A percentile compares a stretch with the other conserved stretches of the same genome.
phyloP scores from a whole-genome alignment of 2,888 invertebrate species.

The Tetrapedia diversipes region DNA sequence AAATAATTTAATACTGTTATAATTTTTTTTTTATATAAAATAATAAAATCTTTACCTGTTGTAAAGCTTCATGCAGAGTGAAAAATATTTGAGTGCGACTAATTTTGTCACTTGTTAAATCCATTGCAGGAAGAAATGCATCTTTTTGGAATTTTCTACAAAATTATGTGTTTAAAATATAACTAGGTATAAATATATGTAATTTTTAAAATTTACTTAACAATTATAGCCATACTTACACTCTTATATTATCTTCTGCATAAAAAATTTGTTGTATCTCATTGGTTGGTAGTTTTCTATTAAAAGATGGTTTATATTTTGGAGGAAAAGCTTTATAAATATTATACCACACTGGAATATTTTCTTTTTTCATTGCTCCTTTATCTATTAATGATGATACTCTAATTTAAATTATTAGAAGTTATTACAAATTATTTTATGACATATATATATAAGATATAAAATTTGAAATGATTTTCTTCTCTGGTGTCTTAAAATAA shows the following conservation, averaged over 20 bases:
- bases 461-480: neutral
- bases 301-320: slow-evolving; percentile 90
- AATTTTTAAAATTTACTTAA: neutral
- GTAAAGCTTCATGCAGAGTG: slow-evolving; percentile 85
- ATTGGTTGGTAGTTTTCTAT: slow-evolving; percentile 86
- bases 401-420: slow-evolving; percentile 82
- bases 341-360: slow-evolving; percentile 96
- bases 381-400: slow-evolving; percentile 90
- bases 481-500: neutral
- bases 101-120: slow-evolving; percentile 14
- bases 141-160: slow-evolving; percentile 37
- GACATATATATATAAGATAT: neutral
- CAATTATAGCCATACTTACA: slow-evolving; percentile 85
- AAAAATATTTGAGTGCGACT: slow-evolving; percentile 83
- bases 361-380: slow-evolving; percentile 91
- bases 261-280: slow-evolving; percentile 90
- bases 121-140: neutral
- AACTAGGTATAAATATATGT: neutral
- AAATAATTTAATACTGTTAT: neutral
- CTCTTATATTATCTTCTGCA: slow-evolving; percentile 91
- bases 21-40: neutral
- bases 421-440: slow-evolving; percentile 13
- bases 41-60: slow-evolving; percentile 73
- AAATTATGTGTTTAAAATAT: neutral
- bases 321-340: slow-evolving; percentile 96